A percentile compares a stretch with the other conserved stretches of the same genome.
Conservation (phyloP, 2,888 invertebrate genomes). For the Apomyelois bistriatella region DNA sequence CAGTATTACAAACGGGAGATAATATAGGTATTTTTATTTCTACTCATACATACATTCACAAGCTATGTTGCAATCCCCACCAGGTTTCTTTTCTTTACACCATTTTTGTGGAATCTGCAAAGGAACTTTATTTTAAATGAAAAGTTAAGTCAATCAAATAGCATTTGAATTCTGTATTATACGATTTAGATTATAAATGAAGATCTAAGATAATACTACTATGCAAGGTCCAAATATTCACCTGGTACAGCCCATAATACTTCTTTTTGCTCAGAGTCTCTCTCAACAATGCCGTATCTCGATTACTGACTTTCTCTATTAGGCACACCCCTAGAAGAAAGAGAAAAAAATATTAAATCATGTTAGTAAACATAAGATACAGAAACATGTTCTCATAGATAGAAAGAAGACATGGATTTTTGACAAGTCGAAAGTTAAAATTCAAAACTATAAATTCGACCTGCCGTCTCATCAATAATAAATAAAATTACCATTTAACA, state of each 20-base stretch:
- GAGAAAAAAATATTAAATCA: neutral
- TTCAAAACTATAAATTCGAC: no score
- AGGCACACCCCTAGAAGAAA: constrained; percentile 66
- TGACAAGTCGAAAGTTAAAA: no score
- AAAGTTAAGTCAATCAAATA: no score
- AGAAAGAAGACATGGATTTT: no score
- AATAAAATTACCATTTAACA: no score
- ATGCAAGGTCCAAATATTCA: no score
- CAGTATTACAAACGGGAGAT: no score
- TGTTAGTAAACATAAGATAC: neutral
- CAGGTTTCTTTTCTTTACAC: constrained; percentile 62
- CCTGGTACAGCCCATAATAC: constrained; percentile 67
- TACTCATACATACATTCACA: constrained; percentile 62
- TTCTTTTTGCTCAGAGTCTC: constrained; percentile 53
- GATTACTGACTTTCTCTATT: constrained; percentile 66
- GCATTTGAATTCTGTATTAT: no score
- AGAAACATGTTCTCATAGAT: neutral
- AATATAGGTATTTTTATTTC: no score
- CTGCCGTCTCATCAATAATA: no score
- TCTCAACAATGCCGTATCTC: constrained; percentile 46
- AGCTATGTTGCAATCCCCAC: constrained; percentile 62
- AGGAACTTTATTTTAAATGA: constrained; percentile 1
- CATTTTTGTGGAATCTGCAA: constrained; percentile 66
- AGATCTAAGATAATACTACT: no score
- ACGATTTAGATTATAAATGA: no score